A percentile compares a stretch with the other conserved stretches of the same genome.
Evolutionary conservation across 2,113 vertebrate species (phyloP).

Genomic region (Equus przewalskii): DNA sequence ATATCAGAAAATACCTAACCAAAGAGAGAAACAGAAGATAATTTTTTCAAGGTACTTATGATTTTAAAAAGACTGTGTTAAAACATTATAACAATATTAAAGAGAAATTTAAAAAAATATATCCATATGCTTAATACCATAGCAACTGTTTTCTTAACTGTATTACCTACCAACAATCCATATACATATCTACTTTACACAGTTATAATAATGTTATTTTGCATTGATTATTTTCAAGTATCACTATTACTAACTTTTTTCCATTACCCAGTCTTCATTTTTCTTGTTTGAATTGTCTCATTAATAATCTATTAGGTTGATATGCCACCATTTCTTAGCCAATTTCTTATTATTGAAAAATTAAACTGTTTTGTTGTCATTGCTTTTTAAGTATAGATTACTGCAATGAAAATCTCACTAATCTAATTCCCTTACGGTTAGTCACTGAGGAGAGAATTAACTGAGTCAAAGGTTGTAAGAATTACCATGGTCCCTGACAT

Average conservation of each 20-base stretch:
- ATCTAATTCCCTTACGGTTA: neutral
- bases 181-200: neutral
- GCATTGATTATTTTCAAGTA: neutral
- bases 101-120: neutral
- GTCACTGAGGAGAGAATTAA: neutral
- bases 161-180: neutral
- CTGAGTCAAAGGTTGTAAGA: neutral
- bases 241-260: neutral
- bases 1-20: neutral
- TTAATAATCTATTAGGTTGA: constrained; percentile 11
- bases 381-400: neutral
- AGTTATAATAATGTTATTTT: neutral
- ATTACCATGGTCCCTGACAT: neutral
- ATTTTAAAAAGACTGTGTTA: neutral
- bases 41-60: neutral
- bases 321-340: neutral
- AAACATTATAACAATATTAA: neutral
- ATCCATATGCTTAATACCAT: neutral
- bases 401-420: neutral
- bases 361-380: neutral
- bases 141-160: neutral
- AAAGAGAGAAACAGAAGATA: neutral
- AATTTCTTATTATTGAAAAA: neutral
- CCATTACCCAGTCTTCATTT: constrained; percentile 21
- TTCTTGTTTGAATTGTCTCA: constrained; percentile 9